Evolutionary conservation across 2,888 invertebrate species (phyloP), one percentile per base, ranked within the genome.

Genomic region (Coenonympha arcania): DNA sequence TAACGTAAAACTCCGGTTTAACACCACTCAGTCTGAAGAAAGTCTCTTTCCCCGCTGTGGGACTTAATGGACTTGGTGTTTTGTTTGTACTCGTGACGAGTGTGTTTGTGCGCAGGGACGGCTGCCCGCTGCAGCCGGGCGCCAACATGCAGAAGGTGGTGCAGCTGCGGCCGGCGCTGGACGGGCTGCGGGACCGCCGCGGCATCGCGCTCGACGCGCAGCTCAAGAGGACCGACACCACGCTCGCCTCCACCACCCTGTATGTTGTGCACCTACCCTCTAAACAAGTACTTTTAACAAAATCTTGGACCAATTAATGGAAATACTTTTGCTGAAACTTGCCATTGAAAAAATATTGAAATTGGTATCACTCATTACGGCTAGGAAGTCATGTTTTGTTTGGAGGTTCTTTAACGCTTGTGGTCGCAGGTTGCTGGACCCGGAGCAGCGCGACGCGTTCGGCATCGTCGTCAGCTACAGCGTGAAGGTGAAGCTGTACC

Each of bases 391-490:
- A n/a, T n/a, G n/a, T n/a, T n/a, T n/a, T n/a, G n/a, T n/a, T n/a
- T n/a, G n/a, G n/a, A n/a, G n/a, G n/a, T n/a, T n/a, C n/a, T n/a
- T n/a, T n/a, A n/a, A n/a, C n/a, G n/a, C n/a, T 9, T 20, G 15
- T 48, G 18, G 34, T 4, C 30, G 5, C 62, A 87, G 86, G 47
- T 51, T 87, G 58, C 62, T 87, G 70, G 87, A 87, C 57, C 92
- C 94, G 8, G 95, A 95, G 65, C 92, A 94, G 65, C 92, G 95
- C 55, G 97, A 98, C 78, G 94, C 95, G 43, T 95, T 98, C 72
- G 98, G 98, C 53, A 97, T 98, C 66, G 93, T 98, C 60, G 96
- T 98, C 8, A 96, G 96, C 31, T 98, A 98, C 88, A 94, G 94
- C 49, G 95, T 95, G 30, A 98, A 97, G 85, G 95, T 97, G 44